Percentiles rank a stretch among this genome's conserved stretches.
Evolutionary conservation across 2,113 vertebrate genomes (phyloP).

Genomic region (Caloenas nicobarica): DNA sequence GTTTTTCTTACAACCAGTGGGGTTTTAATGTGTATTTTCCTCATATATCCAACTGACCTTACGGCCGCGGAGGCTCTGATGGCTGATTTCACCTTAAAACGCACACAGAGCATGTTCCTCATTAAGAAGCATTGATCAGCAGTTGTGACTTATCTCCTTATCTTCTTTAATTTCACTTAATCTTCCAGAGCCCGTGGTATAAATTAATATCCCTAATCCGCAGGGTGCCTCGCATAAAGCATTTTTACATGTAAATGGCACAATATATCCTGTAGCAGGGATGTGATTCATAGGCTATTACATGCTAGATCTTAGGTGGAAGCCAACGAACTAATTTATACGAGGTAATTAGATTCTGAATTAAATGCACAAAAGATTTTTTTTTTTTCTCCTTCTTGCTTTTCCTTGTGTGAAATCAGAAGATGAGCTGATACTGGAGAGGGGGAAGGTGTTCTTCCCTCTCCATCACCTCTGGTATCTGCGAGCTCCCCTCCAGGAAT

Average conservation of each 20-base stretch:
- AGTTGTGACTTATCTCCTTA: neutral
- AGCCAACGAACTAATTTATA: constrained; percentile 31
- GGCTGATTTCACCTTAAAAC: neutral
- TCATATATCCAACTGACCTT: fast-evolving
- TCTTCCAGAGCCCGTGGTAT: neutral
- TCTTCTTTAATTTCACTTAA: constrained; percentile 3
- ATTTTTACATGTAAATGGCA: constrained; percentile 17
- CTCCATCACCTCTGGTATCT: neutral
- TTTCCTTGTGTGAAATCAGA: neutral
- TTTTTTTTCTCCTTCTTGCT: fast-evolving
- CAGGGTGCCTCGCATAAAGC: neutral
- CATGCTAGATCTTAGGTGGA: constrained; percentile 3
- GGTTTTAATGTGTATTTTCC: neutral
- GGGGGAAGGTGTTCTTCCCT: neutral
- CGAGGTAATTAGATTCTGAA: constrained; percentile 19
- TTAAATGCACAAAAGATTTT: neutral
- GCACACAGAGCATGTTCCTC: neutral
- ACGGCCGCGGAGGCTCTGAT: fast-evolving
- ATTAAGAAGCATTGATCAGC: neutral
- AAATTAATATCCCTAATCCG: constrained; percentile 2
- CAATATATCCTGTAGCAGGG: neutral
- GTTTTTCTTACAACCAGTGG: neutral
- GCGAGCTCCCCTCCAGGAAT: neutral
- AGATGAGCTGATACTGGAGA: neutral
- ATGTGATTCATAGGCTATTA: constrained; percentile 11